phyloP scores from a whole-genome alignment of 2,888 invertebrate genomes.

The Zaprionus bogoriensis region DNA sequence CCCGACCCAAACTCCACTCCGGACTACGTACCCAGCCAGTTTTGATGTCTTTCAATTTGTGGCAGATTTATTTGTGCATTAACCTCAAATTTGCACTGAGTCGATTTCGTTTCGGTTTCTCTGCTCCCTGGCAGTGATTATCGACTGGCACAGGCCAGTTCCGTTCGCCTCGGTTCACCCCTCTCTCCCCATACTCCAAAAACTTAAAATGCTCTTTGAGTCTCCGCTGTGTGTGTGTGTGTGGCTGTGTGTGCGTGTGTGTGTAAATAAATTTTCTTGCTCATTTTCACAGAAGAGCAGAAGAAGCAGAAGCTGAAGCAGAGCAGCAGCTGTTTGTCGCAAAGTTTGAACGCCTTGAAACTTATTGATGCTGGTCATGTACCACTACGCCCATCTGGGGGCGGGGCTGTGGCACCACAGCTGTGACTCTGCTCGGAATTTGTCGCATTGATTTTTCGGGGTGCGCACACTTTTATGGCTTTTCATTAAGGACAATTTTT shows the following conservation, averaged over 20 bases:
- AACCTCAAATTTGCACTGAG: conserved; percentile 71
- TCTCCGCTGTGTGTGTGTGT: conserved; percentile 16
- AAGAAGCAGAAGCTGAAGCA: conserved; percentile 16
- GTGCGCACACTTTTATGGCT: conserved; percentile 57
- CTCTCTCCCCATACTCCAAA: background rate
- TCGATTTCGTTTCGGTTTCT: conserved; percentile 38
- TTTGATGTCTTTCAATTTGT: conserved; percentile 71
- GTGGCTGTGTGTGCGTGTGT: too few relatives aligned
- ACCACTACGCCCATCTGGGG: conserved; percentile 26
- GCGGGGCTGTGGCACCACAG: conserved; percentile 29
- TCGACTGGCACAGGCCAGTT: conserved; percentile 38
- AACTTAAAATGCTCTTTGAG: conserved; percentile 45
- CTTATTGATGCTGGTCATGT: conserved; percentile 74
- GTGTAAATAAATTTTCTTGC: conserved; percentile 66
- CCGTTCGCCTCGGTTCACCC: background rate
- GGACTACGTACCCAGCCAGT: conserved; percentile 50
- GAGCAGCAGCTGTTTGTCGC: conserved; percentile 56
- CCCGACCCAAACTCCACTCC: background rate
- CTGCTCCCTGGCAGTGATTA: conserved; percentile 50
- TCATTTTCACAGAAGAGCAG: conserved; percentile 54
- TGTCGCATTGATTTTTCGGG: conserved; percentile 60
- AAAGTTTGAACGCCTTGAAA: conserved; percentile 43
- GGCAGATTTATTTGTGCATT: conserved; percentile 73
- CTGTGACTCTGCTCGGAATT: conserved; percentile 37
- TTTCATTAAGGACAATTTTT: conserved; percentile 60